Evolutionary conservation across 1,140 invertebrate species (phyloP), one percentile per base, ranked within the genome.

Genomic region (Drosophila suzukii): DNA sequence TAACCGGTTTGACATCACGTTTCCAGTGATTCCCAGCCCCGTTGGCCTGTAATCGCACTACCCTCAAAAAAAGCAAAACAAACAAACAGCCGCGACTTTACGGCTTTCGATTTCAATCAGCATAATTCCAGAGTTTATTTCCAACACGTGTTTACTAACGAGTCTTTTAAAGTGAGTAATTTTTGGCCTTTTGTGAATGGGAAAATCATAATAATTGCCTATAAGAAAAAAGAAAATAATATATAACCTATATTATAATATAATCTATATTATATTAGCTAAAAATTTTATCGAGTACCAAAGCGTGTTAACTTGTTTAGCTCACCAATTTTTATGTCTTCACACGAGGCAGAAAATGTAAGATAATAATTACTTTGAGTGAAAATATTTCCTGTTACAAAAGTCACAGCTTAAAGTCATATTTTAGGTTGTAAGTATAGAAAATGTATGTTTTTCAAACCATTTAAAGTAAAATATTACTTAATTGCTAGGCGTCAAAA

Each of bases 51-150:
- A 62, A 36, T 50, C 43, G 30, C 46, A 36, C 15, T 55, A 43
- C 43, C 54, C 44, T 32, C 36, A 17, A 55, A 53, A 47, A 17
- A 6, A 65, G 39, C 43, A 8, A 67, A 41, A 46, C 53, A 54
- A 34, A 38, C n/a, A 38, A 58, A 43, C n/a, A 58, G 60, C 46
- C 41, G 13, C n/a, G 38, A 32, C 43, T 75, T 76, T 39, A 75
- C 65, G 17, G 27, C 51, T 65, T 65, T 75, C 59, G 44, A 65
- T 75, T 44, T 57, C 10, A 50, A 75, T 50, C 67, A 71, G 38
- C 68, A 72, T 71, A 74, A 75, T 53, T 34, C 27, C 38, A 46
- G n/a, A 10, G 39, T 53, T 75, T 75, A 76, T 76, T 76, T 76
- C 44, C 38, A 47, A 67, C 73, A 76, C 73, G 73, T 67, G 61